Conservation (phyloP, 2,888 invertebrate species). For the Chrysodeixis includens region DNA sequence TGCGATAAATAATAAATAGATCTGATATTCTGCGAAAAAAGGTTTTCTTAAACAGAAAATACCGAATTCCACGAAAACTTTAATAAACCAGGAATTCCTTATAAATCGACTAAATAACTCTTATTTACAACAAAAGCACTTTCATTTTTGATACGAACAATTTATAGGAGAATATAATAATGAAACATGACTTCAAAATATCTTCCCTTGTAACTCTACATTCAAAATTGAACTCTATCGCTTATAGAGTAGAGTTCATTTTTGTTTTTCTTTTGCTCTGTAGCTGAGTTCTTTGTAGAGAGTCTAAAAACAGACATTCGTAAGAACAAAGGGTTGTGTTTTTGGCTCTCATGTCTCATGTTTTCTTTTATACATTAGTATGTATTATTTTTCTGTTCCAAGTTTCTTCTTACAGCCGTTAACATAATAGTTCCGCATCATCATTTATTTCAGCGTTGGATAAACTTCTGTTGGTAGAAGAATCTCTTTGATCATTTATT, state of each 20-base stretch:
- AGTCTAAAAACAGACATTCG: constrained; percentile 16
- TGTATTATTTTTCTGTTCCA: too few species aligned
- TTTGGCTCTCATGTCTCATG: constrained; percentile 6
- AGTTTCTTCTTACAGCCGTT: too few species aligned
- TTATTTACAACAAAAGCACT: not conserved
- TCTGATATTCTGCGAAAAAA: not conserved
- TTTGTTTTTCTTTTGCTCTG: not conserved
- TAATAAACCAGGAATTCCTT: not conserved
- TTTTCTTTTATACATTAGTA: too few species aligned
- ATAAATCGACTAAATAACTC: constrained; percentile 3
- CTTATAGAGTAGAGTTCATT: not conserved
- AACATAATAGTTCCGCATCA: too few species aligned
- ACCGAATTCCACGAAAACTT: not conserved
- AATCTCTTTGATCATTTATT: too few species aligned
- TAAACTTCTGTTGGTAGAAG: too few species aligned
- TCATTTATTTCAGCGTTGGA: too few species aligned
- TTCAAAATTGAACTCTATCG: not conserved
- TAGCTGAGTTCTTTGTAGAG: not conserved
- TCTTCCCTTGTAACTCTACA: accelerated
- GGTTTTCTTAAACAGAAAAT: not conserved
- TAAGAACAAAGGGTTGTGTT: constrained; percentile 27
- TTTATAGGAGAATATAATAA: constrained; percentile 15
- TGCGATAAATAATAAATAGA: not conserved
- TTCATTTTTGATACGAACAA: constrained; percentile 9
- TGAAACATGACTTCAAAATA: constrained; percentile 16